phyloP scores from a whole-genome alignment of 2,113 vertebrate genomes.

The Oophaga pumilio region DNA sequence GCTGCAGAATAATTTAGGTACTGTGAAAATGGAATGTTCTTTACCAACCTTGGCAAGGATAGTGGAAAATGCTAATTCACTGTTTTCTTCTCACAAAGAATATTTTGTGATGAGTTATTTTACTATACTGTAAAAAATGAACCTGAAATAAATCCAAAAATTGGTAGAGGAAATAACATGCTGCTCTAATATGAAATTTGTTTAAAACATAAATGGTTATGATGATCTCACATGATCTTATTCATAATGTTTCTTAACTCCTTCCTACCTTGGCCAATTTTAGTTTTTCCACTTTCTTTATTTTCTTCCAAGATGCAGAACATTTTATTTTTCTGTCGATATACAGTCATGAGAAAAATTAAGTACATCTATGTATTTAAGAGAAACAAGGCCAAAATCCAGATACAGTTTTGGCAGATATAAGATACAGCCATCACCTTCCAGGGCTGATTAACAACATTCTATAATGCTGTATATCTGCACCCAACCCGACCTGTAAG shows the following conservation, averaged over 20 bases:
- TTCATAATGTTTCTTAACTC: background rate
- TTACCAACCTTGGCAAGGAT: constrained; percentile 68
- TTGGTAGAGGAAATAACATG: constrained; percentile 46
- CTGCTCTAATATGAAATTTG: background rate
- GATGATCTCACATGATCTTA: background rate
- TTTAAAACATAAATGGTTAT: background rate
- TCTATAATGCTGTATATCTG: too few relatives aligned
- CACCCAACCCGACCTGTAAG: too few relatives aligned
- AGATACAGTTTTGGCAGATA: too few relatives aligned
- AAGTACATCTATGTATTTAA: too few relatives aligned
- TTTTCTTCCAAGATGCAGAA: too few relatives aligned
- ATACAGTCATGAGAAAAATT: too few relatives aligned
- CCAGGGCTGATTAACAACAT: too few relatives aligned
- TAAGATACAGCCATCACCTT: too few relatives aligned
- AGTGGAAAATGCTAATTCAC: constrained; percentile 70
- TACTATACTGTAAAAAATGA: constrained; percentile 15
- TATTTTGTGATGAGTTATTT: constrained; percentile 71
- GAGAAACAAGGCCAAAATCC: too few relatives aligned
- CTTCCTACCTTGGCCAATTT: too few relatives aligned
- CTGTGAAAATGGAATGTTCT: constrained; percentile 65
- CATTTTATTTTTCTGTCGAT: too few relatives aligned
- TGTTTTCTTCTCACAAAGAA: constrained; percentile 57
- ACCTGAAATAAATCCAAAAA: constrained; percentile 28
- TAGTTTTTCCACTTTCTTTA: too few relatives aligned
- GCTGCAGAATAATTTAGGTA: constrained; percentile 19